These are phyloP conservation scores for Flabesymbios commensalis DNA, from an alignment of 2,888 invertebrate species.

Conservation along the genomic window DNA sequence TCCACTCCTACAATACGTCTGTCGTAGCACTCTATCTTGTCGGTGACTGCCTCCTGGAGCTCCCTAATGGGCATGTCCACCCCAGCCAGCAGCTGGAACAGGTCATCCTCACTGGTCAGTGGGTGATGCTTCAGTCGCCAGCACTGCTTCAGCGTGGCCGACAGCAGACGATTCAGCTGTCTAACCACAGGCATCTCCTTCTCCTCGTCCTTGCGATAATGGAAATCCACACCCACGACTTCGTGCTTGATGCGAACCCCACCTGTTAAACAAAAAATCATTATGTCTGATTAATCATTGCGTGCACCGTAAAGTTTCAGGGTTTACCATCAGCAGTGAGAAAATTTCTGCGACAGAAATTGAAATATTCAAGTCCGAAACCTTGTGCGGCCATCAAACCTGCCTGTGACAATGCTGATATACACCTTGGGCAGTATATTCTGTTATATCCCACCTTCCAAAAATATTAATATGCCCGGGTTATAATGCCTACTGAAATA, in stretches of 20 bases:
- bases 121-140: constrained; percentile 37
- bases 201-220: constrained; percentile 16
- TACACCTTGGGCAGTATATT: no score
- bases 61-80: constrained; percentile 23
- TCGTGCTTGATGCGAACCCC: constrained; percentile 19
- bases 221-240: constrained; percentile 6
- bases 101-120: constrained; percentile 24
- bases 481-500: no score
- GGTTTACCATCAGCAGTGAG: constrained; percentile 2
- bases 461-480: no score
- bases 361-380: no score
- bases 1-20: constrained; percentile 34
- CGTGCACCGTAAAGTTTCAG: no score
- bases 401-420: no score
- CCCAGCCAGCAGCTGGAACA: constrained; percentile 12
- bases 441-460: no score
- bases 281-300: no score
- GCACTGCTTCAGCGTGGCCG: constrained; percentile 28
- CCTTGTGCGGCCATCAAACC: no score
- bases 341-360: no score
- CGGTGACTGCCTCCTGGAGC: constrained; percentile 24
- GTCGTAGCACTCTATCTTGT: constrained; percentile 25
- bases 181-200: constrained; percentile 20
- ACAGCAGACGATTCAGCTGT: constrained; percentile 22
- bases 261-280: constrained; percentile 18